A percentile compares a stretch with the other conserved stretches of the same genome.
phyloP scores from a whole-genome alignment of 2,888 invertebrate genomes.

The Neocrepidodera transversa region DNA sequence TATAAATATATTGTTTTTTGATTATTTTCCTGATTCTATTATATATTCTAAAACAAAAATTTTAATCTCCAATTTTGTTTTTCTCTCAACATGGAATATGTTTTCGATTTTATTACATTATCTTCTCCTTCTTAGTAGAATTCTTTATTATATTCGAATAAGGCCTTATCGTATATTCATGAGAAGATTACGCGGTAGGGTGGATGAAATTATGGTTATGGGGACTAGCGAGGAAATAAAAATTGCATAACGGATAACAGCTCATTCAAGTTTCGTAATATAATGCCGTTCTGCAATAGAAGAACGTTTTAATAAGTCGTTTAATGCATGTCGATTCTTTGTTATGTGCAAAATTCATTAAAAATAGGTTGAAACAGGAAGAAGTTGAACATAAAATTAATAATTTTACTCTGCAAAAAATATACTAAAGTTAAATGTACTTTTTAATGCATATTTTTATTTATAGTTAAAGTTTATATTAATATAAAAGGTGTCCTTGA shows the following conservation, averaged over 20 bases:
- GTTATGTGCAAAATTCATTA: background rate
- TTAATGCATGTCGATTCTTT: background rate
- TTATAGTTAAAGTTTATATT: no score
- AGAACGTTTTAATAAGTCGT: background rate
- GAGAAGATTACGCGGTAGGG: constrained; percentile 19
- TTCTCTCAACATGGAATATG: constrained; percentile 17
- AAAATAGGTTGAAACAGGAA: no score
- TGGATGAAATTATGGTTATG: constrained; percentile 20
- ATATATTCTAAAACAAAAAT: no score
- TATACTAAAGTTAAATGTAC: no score
- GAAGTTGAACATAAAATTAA: no score
- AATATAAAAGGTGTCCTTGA: no score
- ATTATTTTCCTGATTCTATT: no score
- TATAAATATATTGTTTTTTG: no score
- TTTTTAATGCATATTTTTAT: no score
- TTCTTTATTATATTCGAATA: constrained; percentile 32
- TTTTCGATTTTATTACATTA: constrained; percentile 29
- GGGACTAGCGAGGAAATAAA: constrained; percentile 9
- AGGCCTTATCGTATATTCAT: constrained; percentile 32
- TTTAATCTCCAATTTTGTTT: constrained; percentile 27
- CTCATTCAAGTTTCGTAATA: background rate
- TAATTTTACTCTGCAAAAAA: no score
- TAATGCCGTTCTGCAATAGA: background rate
- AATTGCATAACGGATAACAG: constrained; percentile 13
- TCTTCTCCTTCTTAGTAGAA: constrained; percentile 18